phyloP scores from a whole-genome alignment of 2,797 vertebrate species.

The Syndactyla subalaris region DNA sequence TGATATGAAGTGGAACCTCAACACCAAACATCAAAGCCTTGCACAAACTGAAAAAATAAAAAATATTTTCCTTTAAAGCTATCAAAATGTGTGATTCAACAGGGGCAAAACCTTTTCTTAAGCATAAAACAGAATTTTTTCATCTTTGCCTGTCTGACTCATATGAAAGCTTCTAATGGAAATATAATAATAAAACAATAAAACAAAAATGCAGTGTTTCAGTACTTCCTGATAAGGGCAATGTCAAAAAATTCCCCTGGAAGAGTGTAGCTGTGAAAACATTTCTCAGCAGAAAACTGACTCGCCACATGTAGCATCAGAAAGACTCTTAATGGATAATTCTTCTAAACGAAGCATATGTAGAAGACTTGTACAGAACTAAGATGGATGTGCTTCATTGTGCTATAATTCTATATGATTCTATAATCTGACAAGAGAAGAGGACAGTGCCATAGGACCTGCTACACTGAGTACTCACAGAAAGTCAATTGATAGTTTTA shows the following conservation, averaged over 20 bases:
- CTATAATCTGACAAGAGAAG: background rate
- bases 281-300: background rate
- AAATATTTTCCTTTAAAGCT: background rate
- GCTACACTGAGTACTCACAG: background rate
- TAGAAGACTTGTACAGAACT: background rate
- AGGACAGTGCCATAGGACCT: background rate
- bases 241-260: background rate
- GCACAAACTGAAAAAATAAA: background rate
- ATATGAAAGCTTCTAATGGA: background rate
- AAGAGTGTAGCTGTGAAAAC: background rate
- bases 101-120: background rate
- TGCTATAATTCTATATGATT: background rate
- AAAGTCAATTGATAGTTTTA: background rate
- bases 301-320: background rate
- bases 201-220: background rate
- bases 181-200: slow-evolving; percentile 2
- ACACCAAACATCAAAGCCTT: background rate
- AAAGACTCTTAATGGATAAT: background rate
- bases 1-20: background rate
- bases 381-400: background rate
- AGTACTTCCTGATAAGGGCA: background rate
- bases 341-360: background rate
- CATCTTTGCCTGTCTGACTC: slow-evolving; percentile 2
- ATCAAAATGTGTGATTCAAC: slow-evolving; percentile 15
- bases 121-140: slow-evolving; percentile 3